Evolutionary conservation across 1,140 invertebrate species (phyloP), one percentile per base, ranked within the genome.

Genomic region (Drosophila miranda): DNA sequence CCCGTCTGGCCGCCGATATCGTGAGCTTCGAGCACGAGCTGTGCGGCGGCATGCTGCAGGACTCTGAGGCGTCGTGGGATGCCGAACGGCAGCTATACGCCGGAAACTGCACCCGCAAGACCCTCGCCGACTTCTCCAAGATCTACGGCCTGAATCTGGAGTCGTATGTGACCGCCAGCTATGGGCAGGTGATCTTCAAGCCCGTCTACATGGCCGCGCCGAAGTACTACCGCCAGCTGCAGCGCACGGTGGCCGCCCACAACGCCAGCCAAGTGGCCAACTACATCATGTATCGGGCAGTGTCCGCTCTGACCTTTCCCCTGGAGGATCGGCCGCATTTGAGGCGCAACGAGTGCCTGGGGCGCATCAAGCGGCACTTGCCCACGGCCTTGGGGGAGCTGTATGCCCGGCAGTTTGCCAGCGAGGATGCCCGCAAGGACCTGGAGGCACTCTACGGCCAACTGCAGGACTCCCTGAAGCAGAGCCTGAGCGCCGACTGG

Each of bases 281-380:
- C 48, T 90, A 90, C 28, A 70, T 90, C 0, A 90, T 90, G 89
- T 90, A 90, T 21, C 66, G 89, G 4, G 86, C 89, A 0, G 16
- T 90, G 2, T 61, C 78, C 6, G 11, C 13, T 0, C 48, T 90
- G 0, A 86, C 67, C 4, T 89, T 90, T 16, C 84, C 89, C 2
- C 43, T 79, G 2, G 79, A 80, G 0, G 81, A 90, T 11, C 70
- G 71, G 0, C 51, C 63, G 0, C 14, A 23, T 0, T 48, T 46
- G 6, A 43, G 89, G 3, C 72, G 72, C 11, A 13, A 21, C 4
- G 62, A 71, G 23, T 90, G 89, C 23, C 9, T 90, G 49, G 54
- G 52, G 6, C 52, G 51, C 1, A 45, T 73, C 0, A 90, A 81
- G 42, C 54, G 55, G 0, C 60, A 75, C 13, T 45, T 90, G 26